Evolutionary conservation across 2,888 invertebrate genomes (phyloP).

Genomic region (Atrina japonica): DNA sequence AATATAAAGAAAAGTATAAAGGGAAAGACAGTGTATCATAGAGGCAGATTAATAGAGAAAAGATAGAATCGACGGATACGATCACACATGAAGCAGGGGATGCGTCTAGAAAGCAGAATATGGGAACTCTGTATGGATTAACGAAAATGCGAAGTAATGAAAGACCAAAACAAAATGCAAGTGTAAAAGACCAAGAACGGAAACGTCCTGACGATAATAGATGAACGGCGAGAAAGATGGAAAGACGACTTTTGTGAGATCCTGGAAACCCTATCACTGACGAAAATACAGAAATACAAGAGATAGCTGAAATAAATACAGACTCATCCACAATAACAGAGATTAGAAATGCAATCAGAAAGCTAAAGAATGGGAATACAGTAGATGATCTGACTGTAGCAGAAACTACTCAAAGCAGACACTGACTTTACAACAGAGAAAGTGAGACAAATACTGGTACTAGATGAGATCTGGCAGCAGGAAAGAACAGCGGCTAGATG

Average conservation of each 20-base stretch:
- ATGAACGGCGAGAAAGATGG: too few relatives aligned
- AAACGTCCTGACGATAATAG: too few relatives aligned
- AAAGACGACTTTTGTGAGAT: too few relatives aligned
- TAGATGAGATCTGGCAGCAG: not conserved
- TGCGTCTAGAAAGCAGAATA: constrained; percentile 9
- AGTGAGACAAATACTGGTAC: not conserved
- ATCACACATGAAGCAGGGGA: not conserved
- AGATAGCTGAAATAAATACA: not conserved
- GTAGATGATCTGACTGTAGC: not conserved
- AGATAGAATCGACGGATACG: not conserved
- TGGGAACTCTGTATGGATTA: too few relatives aligned
- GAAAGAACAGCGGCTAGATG: not conserved
- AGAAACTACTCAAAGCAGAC: constrained; percentile 2
- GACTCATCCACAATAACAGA: not conserved
- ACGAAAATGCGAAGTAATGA: not conserved
- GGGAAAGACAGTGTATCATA: not conserved
- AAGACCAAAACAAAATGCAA: too few relatives aligned
- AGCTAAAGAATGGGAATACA: constrained; percentile 1
- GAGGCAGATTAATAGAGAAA: not conserved
- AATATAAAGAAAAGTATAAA: too few relatives aligned
- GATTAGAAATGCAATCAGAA: constrained; percentile 6
- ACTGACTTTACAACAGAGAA: constrained; percentile 12
- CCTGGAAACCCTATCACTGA: constrained; percentile 2
- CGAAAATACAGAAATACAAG: not conserved
- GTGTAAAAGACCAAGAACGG: too few relatives aligned